These are phyloP conservation scores for Leptopterna dolabrata DNA, from an alignment of 2,888 invertebrate genomes.

Conservation along the genomic window DNA sequence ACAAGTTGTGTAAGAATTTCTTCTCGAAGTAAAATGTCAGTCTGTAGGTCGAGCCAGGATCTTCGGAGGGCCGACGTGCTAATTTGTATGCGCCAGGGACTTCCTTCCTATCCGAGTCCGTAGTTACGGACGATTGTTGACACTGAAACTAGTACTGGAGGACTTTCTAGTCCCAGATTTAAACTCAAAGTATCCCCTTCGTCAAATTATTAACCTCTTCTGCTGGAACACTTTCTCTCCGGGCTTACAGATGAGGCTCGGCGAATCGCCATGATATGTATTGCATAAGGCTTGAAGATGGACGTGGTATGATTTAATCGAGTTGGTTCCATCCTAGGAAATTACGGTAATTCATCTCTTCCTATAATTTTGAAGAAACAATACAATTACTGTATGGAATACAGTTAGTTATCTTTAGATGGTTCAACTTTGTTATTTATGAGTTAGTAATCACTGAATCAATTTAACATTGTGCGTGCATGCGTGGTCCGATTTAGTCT, in stretches of 20 bases:
- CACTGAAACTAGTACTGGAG: neutral
- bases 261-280: neutral
- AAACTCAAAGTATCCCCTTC: neutral
- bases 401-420: too few relatives aligned
- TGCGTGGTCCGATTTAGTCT: too few relatives aligned
- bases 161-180: constrained; percentile 2
- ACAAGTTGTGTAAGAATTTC: neutral
- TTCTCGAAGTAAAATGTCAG: neutral
- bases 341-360: too few relatives aligned
- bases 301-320: neutral
- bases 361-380: too few relatives aligned
- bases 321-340: neutral
- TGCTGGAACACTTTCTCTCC: neutral
- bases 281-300: neutral
- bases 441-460: too few relatives aligned
- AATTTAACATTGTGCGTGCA: too few relatives aligned
- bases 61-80: neutral
- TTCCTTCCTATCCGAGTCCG: neutral
- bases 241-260: neutral
- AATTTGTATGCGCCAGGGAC: neutral
- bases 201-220: neutral
- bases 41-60: neutral
- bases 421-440: too few relatives aligned
- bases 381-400: too few relatives aligned
- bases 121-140: neutral